phyloP scores from a whole-genome alignment of 2,888 invertebrate species.

The Candidula unifasciata region DNA sequence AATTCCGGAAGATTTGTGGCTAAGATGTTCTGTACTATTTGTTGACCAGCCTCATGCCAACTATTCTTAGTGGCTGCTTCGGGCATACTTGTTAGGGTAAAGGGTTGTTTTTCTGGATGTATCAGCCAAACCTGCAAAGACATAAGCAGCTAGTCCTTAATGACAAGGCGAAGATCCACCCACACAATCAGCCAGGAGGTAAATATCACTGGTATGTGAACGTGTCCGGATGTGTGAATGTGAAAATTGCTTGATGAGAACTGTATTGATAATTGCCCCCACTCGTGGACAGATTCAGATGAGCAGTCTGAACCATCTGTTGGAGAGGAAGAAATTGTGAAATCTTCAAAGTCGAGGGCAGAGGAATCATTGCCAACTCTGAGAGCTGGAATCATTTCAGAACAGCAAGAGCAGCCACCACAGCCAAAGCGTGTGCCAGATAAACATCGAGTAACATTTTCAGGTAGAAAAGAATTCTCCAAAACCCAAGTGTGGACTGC shows the following conservation, averaged over 20 bases:
- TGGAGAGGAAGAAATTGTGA: conserved; percentile 61
- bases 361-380: conserved; percentile 53
- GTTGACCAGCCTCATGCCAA: too few species aligned
- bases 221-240: background rate
- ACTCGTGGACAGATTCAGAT: conserved; percentile 30
- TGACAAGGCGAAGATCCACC: background rate
- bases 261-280: background rate
- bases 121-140: too few species aligned
- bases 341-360: conserved; percentile 57
- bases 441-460: conserved; percentile 38
- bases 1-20: too few species aligned
- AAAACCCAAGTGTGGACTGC: background rate
- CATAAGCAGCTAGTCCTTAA: too few species aligned
- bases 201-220: too few species aligned
- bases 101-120: too few species aligned
- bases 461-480: conserved; percentile 14
- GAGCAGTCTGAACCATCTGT: conserved; percentile 53
- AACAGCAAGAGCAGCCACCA: background rate
- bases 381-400: conserved; percentile 2
- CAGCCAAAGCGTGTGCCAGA: background rate
- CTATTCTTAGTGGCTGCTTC: too few species aligned
- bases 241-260: background rate
- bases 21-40: too few species aligned
- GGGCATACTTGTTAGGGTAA: too few species aligned
- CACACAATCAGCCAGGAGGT: too few species aligned